phyloP scores from a whole-genome alignment of 2,113 vertebrate species.

The Montifringilla adamsi region DNA sequence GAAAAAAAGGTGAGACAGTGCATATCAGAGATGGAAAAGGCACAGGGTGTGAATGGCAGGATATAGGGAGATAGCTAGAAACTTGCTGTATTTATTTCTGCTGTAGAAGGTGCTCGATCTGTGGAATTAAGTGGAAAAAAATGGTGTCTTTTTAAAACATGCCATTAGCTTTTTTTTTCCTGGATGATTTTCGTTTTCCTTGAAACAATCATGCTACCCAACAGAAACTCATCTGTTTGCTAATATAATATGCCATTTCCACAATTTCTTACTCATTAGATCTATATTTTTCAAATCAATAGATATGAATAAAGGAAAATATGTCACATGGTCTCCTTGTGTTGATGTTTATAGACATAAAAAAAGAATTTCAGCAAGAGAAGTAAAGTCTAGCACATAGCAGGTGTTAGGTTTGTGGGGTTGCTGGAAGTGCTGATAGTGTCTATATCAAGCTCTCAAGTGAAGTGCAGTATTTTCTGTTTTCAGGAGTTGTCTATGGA shows the following conservation, averaged over 20 bases:
- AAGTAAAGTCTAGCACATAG: not conserved
- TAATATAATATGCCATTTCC: not conserved
- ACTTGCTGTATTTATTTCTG: not conserved
- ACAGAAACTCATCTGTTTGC: not conserved
- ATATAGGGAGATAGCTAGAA: not conserved
- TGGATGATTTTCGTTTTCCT: not conserved
- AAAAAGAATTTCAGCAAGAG: not conserved
- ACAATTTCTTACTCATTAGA: not conserved
- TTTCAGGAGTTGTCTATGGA: not conserved
- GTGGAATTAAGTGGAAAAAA: not conserved
- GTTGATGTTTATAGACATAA: not conserved
- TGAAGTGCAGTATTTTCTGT: not conserved
- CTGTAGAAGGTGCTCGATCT: not conserved
- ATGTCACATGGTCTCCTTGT: not conserved
- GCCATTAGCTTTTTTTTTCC: not conserved
- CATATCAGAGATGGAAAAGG: not conserved
- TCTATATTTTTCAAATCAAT: not conserved
- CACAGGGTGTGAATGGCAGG: not conserved
- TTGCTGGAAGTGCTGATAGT: not conserved
- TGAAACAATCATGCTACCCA: not conserved
- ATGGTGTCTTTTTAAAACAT: not conserved
- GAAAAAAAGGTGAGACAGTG: not conserved
- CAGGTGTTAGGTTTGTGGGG: not conserved
- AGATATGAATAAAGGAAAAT: not conserved
- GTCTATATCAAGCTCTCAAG: not conserved